Conservation (phyloP, 2,797 vertebrate genomes). For the Darevskia nairensis region DNA sequence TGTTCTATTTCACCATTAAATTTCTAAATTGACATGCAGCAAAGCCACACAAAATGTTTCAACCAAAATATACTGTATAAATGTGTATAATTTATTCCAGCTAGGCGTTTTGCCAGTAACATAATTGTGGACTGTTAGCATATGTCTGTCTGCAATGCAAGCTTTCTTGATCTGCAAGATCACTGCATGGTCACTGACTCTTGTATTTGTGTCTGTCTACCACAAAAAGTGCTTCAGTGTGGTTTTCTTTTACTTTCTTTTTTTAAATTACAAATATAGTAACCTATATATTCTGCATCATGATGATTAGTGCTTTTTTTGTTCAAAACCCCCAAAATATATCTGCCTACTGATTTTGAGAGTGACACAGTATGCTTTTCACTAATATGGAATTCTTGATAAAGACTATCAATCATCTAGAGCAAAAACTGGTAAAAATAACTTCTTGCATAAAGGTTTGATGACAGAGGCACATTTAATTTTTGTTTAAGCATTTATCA, state of each 20-base stretch:
- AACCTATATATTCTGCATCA: background rate
- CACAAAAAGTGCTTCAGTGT: slow-evolving; percentile 39
- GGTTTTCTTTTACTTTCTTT: background rate
- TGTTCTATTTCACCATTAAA: background rate
- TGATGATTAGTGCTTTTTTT: slow-evolving; percentile 35
- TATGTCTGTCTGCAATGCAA: slow-evolving; percentile 35
- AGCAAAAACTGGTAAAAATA: slow-evolving; percentile 12
- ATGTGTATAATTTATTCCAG: background rate
- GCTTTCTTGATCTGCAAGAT: slow-evolving; percentile 15
- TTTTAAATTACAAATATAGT: slow-evolving; percentile 26
- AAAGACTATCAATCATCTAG: background rate
- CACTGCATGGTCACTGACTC: slow-evolving; percentile 49
- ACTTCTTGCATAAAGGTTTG: background rate
- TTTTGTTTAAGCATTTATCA: background rate
- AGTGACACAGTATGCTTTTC: slow-evolving; percentile 40
- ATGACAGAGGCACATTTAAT: background rate
- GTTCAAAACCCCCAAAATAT: slow-evolving; percentile 24
- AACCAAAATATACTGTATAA: background rate
- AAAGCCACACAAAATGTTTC: background rate
- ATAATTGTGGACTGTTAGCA: background rate
- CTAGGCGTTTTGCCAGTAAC: background rate
- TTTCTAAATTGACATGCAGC: background rate
- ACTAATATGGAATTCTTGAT: background rate
- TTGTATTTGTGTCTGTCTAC: slow-evolving; percentile 41
- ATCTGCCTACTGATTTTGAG: slow-evolving; percentile 38